Evolutionary conservation across 2,797 vertebrate genomes (phyloP), one percentile per base, ranked within the genome.

Genomic region (Hippoglossus hippoglossus): DNA sequence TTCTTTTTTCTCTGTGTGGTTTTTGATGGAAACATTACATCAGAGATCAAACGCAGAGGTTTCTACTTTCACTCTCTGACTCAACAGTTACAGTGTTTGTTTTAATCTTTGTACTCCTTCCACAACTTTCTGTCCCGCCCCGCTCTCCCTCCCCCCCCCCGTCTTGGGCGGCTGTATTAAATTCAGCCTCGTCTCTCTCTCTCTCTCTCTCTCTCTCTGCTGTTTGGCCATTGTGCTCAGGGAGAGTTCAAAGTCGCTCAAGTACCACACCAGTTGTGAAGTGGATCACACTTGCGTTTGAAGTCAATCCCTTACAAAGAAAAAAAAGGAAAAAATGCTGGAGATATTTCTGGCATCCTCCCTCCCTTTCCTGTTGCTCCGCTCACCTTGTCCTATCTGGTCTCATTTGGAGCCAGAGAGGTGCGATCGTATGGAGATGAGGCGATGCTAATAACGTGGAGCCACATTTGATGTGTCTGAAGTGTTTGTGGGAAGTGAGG

Each of bases 381-480:
- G 47, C 70, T 88, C 81, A 72, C 73, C 76, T 83, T 61, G 77
- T 82, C 69, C 83, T 91, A 84, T 94, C 77, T 75, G 74, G 58
- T 89, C 87, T 91, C 85, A 93, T 93, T 92, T 90, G 84, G 80
- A 75, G 67, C 47, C 52, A 9, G 51, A 67, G 79, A 85, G 63
- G 73, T 80, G 82, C 86, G 85, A 81, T 63, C 63, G 65, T 86
- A 92, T 91, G 92, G 90, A 94, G 89, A 94, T 93, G 91, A 91
- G 87, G 83, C 52, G n/a, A 85, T 84, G 86, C 87, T 93, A 92
- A 93, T 94, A 90, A 88, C 34, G 54, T 65, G 80, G 68, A 63
- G 60, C 65, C 79, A 71, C 83, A 93, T 94, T 90, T 94, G 92
- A 95, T 93, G 91, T 90, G 87, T 78, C 89, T 86, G 81, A 90